Evolutionary conservation across 2,113 vertebrate genomes (phyloP).

Genomic region (Paramisgurnus dabryanus): DNA sequence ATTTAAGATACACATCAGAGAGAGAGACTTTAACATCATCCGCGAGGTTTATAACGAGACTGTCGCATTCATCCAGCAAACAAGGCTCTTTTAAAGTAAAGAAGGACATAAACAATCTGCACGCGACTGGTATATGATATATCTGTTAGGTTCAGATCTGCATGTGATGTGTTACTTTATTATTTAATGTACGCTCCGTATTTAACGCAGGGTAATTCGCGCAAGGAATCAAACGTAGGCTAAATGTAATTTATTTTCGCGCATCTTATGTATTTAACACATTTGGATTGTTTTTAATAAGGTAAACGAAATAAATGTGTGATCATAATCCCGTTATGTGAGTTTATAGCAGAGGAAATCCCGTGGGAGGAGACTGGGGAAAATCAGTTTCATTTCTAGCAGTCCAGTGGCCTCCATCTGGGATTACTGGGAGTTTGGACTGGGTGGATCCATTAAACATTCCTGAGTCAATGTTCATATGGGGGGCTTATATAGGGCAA

Average conservation of each 20-base stretch:
- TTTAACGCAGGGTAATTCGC: not conserved
- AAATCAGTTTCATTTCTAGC: not conserved
- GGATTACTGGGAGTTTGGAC: slow-evolving; percentile 60
- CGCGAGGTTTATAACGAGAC: not conserved
- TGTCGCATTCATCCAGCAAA: not conserved
- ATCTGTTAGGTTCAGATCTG: not conserved
- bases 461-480: slow-evolving; percentile 44
- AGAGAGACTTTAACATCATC: not conserved
- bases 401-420: slow-evolving; percentile 7
- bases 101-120: not conserved
- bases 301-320: not conserved
- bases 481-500: too few relatives aligned
- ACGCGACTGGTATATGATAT: not conserved
- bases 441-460: slow-evolving; percentile 55
- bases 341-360: slow-evolving; percentile 8
- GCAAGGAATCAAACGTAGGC: not conserved
- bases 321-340: slow-evolving; percentile 57
- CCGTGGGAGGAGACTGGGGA: slow-evolving; percentile 23
- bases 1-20: not conserved
- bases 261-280: not conserved
- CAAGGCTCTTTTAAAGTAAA: not conserved
- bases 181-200: too few relatives aligned
- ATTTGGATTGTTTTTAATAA: not conserved
- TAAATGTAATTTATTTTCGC: not conserved
- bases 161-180: not conserved